phyloP scores from a whole-genome alignment of 2,797 vertebrate genomes.

The Trachurus trachurus region DNA sequence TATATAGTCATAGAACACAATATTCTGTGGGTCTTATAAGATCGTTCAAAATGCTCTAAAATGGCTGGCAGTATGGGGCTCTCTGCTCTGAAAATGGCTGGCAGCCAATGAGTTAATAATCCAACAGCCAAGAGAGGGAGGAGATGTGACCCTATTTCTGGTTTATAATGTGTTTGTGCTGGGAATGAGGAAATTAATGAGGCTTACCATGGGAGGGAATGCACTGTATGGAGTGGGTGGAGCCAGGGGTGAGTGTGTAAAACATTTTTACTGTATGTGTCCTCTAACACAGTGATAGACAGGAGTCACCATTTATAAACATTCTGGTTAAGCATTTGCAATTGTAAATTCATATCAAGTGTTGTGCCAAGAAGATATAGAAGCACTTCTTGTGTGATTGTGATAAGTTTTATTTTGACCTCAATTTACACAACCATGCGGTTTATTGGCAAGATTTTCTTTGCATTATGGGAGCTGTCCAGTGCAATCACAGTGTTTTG shows the following conservation, averaged over 20 bases:
- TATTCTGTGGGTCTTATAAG: no score
- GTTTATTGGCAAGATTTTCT: not conserved
- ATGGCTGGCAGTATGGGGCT: no score
- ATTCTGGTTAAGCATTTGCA: not conserved
- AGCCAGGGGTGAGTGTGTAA: conserved; percentile 12
- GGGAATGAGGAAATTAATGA: conserved; percentile 30
- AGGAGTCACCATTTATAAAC: not conserved
- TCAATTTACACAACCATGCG: not conserved
- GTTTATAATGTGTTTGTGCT: conserved; percentile 7
- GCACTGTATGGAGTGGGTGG: conserved; percentile 24
- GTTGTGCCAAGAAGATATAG: not conserved
- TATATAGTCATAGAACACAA: no score
- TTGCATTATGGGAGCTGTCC: not conserved
- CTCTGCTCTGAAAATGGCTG: no score
- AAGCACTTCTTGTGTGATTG: not conserved
- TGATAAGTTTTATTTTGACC: not conserved
- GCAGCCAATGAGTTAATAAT: no score
- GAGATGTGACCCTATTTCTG: conserved; percentile 38
- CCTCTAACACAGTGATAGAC: conserved; percentile 1
- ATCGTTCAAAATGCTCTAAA: no score
- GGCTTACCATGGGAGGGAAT: conserved; percentile 31
- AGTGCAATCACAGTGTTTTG: not conserved
- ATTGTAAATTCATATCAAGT: not conserved
- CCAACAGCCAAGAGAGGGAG: conserved; percentile 18
- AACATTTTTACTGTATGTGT: not conserved